phyloP scores from a whole-genome alignment of 2,888 invertebrate genomes.

The Trisateles emortualis region DNA sequence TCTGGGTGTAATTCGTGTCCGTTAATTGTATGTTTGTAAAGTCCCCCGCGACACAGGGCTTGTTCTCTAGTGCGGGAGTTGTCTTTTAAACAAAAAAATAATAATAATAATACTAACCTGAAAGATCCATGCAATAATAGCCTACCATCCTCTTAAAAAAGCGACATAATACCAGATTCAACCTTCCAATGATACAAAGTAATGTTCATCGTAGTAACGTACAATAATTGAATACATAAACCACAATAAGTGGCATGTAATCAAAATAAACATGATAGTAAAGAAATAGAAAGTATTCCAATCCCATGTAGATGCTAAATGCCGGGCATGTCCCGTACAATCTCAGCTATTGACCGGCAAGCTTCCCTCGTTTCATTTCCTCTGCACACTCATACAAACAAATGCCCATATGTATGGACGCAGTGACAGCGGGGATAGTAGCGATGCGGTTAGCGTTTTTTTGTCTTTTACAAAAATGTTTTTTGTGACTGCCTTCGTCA shows the following conservation, averaged over 20 bases:
- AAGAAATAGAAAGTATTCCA: constrained; percentile 59
- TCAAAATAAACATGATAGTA: constrained; percentile 12
- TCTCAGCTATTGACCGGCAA: constrained; percentile 52
- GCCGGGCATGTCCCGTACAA: constrained; percentile 53
- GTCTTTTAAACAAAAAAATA: too few species aligned
- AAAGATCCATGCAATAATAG: too few species aligned
- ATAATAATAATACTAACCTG: too few species aligned
- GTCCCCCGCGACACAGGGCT: too few species aligned
- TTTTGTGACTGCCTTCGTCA: too few species aligned
- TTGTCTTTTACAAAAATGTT: not conserved
- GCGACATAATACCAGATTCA: not conserved
- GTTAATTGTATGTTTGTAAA: too few species aligned
- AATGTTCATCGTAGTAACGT: too few species aligned
- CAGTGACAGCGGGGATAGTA: constrained; percentile 48
- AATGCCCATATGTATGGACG: constrained; percentile 58
- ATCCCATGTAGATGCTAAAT: constrained; percentile 78
- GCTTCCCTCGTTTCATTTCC: constrained; percentile 78
- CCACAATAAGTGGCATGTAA: constrained; percentile 9
- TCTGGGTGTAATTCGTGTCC: too few species aligned
- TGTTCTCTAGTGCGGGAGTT: too few species aligned
- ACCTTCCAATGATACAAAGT: not conserved
- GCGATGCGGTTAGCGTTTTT: constrained; percentile 7
- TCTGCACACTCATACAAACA: constrained; percentile 72
- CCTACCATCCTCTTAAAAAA: too few species aligned
- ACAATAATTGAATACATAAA: constrained; percentile 1